A percentile compares a stretch with the other conserved stretches of the same genome.
phyloP scores from a whole-genome alignment of 2,797 vertebrate species.

The Antrozous pallidus region DNA sequence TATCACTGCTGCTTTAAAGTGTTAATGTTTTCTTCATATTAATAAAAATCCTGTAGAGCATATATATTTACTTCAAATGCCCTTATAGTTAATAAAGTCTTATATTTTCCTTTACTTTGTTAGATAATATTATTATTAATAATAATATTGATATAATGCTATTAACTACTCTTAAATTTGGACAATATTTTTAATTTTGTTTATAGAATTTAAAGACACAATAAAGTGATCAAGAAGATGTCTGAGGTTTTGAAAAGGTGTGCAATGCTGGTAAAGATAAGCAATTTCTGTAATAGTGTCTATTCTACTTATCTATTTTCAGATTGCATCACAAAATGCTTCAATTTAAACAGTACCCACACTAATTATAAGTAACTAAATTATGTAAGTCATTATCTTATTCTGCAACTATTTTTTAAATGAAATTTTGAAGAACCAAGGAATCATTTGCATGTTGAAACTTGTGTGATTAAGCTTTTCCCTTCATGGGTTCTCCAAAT shows the following conservation, averaged over 20 bases:
- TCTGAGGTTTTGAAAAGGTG: not conserved
- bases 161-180: not conserved
- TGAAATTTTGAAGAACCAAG: not conserved
- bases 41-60: not conserved
- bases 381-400: not conserved
- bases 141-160: not conserved
- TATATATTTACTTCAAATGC: not conserved
- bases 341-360: not conserved
- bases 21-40: constrained; percentile 45
- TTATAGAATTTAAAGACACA: not conserved
- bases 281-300: not conserved
- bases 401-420: not conserved
- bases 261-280: not conserved
- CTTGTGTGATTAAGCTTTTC: not conserved
- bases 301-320: not conserved
- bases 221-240: not conserved
- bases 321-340: not conserved
- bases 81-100: not conserved
- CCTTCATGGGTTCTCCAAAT: not conserved
- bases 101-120: not conserved
- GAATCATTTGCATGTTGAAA: not conserved
- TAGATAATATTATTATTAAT: not conserved
- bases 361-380: not conserved
- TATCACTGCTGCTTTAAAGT: constrained; percentile 29
- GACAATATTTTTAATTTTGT: not conserved